Percentiles rank a stretch among this genome's conserved stretches.
Evolutionary conservation across 2,888 invertebrate species (phyloP).

Genomic region (Zonitis immaculata): DNA sequence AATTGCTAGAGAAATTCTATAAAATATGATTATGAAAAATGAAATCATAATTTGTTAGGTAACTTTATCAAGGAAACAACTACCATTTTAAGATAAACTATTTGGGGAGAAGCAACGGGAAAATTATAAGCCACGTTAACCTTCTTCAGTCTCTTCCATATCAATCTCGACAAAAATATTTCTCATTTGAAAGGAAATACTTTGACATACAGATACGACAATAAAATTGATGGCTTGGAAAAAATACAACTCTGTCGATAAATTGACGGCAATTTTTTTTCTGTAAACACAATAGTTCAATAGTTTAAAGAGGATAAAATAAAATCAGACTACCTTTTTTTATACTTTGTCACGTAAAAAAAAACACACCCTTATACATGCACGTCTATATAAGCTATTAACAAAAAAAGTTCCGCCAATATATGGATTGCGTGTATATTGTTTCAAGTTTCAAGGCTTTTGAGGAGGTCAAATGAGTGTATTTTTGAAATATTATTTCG

Average conservation of each 20-base stretch:
- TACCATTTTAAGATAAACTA: slow-evolving; percentile 9
- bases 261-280: neutral
- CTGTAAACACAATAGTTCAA: neutral
- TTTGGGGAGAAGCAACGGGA: slow-evolving; percentile 2
- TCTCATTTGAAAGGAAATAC: neutral
- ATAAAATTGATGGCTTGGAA: neutral
- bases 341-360: too few species aligned
- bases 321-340: too few species aligned
- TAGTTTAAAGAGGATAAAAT: too few species aligned
- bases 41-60: slow-evolving; percentile 4
- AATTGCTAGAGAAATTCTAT: neutral
- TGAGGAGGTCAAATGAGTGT: slow-evolving; percentile 8
- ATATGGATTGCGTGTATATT: slow-evolving; percentile 14
- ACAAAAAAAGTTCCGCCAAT: slow-evolving; percentile 5
- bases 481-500: slow-evolving; percentile 7
- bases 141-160: slow-evolving; percentile 7
- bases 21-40: slow-evolving; percentile 3
- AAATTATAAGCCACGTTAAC: slow-evolving; percentile 18
- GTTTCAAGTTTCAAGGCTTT: neutral
- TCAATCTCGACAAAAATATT: slow-evolving; percentile 5
- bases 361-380: too few species aligned
- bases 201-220: neutral
- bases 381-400: slow-evolving; percentile 5
- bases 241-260: neutral
- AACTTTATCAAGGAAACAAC: slow-evolving; percentile 13